A percentile compares a stretch with the other conserved stretches of the same genome.
phyloP scores from a whole-genome alignment of 2,113 vertebrate species.

The Triplophysa dalaica region DNA sequence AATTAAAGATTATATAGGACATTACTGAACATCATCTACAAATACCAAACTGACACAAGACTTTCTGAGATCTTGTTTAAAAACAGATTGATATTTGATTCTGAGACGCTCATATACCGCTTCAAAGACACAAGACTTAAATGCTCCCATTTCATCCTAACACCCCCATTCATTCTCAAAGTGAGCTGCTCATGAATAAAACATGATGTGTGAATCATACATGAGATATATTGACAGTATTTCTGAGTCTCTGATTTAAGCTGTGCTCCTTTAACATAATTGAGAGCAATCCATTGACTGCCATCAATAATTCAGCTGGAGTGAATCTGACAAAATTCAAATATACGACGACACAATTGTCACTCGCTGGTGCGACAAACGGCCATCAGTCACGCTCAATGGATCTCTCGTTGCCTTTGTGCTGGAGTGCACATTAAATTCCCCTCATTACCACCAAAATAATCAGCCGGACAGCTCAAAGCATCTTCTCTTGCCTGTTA shows the following conservation, averaged over 20 bases:
- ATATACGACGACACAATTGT: conserved; percentile 50
- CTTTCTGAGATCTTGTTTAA: neutral
- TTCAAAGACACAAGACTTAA: neutral
- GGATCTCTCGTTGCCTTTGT: conserved; percentile 70
- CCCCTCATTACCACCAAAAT: conserved; percentile 64
- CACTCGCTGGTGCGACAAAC: conserved; percentile 69
- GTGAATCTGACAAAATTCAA: conserved; percentile 63
- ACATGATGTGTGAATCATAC: conserved; percentile 60
- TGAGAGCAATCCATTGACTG: conserved; percentile 66
- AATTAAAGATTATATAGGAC: too few species aligned
- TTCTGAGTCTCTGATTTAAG: conserved; percentile 64
- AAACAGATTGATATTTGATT: neutral
- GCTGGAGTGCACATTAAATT: conserved; percentile 68
- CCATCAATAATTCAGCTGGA: conserved; percentile 73
- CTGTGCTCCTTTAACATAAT: conserved; percentile 61
- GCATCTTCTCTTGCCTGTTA: too few species aligned
- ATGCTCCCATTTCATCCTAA: neutral
- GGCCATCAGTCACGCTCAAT: conserved; percentile 77
- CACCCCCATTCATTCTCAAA: conserved; percentile 17
- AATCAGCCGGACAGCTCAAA: conserved; percentile 21
- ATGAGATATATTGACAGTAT: conserved; percentile 66
- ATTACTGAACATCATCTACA: too few species aligned
- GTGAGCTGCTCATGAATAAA: conserved; percentile 67
- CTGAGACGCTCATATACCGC: too few species aligned
- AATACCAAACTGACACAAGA: too few species aligned